Evolutionary conservation across 2,113 vertebrate genomes (phyloP).

Genomic region (Anarhynchus alexandrinus): DNA sequence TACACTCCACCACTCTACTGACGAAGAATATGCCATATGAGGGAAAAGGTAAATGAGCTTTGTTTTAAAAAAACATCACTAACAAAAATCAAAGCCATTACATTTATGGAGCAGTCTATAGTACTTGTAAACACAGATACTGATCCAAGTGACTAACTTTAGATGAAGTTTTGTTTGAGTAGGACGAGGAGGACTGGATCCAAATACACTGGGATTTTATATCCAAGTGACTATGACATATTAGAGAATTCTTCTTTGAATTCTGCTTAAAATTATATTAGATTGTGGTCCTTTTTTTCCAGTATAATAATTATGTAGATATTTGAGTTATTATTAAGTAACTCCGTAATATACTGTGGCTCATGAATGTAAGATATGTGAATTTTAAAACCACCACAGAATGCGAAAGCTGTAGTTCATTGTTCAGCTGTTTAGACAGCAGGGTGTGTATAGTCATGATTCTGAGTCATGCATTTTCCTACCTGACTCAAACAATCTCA

Average conservation of each 20-base stretch:
- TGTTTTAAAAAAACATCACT: not conserved
- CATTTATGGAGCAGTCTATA: not conserved
- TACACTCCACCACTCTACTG: not conserved
- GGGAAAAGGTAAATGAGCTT: not conserved
- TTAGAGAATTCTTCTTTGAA: not conserved
- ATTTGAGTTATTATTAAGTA: slow-evolving; percentile 1
- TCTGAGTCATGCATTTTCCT: slow-evolving; percentile 29
- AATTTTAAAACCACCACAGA: not conserved
- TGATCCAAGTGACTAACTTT: not conserved
- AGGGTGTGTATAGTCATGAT: not conserved
- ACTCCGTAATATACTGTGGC: not conserved
- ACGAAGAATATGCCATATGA: not conserved
- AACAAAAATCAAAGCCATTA: not conserved
- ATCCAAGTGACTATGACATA: not conserved
- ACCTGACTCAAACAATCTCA: not conserved
- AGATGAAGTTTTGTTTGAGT: not conserved
- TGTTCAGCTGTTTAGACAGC: slow-evolving; percentile 26
- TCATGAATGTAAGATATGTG: not conserved
- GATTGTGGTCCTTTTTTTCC: not conserved
- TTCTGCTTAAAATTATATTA: not conserved
- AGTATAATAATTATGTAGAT: not conserved
- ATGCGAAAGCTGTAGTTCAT: not conserved
- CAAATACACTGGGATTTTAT: not conserved
- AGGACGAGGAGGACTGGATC: not conserved
- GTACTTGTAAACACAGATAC: not conserved